Conservation (phyloP, 2,113 vertebrate genomes). For the Chloropsis cyanopogon region DNA sequence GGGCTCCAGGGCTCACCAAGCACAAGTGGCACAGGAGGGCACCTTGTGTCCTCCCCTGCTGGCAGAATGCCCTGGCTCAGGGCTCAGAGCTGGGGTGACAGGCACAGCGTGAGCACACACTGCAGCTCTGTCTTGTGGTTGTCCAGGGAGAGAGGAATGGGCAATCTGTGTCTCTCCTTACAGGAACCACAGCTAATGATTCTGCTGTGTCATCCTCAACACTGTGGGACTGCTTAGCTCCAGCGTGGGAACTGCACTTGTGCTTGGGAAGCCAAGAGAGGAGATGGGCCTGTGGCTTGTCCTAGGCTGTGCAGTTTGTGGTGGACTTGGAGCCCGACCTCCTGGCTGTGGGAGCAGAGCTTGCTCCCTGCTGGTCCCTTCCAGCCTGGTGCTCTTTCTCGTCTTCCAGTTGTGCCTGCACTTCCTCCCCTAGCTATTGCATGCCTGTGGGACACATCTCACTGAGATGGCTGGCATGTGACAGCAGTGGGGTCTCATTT, state of each 20-base stretch:
- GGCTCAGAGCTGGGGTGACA: background rate
- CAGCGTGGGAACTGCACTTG: accelerated
- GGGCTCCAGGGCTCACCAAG: background rate
- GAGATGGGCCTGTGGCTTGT: background rate
- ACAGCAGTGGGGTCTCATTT: background rate
- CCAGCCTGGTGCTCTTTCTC: background rate
- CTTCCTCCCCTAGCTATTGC: background rate
- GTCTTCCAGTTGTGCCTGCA: background rate
- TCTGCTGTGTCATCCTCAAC: accelerated
- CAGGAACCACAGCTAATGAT: background rate
- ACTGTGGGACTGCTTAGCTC: background rate
- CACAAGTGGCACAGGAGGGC: background rate
- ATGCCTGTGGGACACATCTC: background rate
- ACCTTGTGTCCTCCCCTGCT: background rate
- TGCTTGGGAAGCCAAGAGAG: background rate
- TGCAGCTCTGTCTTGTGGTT: background rate
- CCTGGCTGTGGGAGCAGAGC: background rate
- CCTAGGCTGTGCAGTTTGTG: background rate
- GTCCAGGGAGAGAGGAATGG: background rate
- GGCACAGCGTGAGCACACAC: background rate
- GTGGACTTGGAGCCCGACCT: background rate
- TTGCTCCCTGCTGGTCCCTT: background rate
- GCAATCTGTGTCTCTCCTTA: background rate
- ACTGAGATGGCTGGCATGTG: background rate
- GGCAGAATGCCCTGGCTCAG: background rate